Evolutionary conservation across 2,888 invertebrate species (phyloP), one percentile per base, ranked within the genome.

Genomic region (Leucophenga maculata): DNA sequence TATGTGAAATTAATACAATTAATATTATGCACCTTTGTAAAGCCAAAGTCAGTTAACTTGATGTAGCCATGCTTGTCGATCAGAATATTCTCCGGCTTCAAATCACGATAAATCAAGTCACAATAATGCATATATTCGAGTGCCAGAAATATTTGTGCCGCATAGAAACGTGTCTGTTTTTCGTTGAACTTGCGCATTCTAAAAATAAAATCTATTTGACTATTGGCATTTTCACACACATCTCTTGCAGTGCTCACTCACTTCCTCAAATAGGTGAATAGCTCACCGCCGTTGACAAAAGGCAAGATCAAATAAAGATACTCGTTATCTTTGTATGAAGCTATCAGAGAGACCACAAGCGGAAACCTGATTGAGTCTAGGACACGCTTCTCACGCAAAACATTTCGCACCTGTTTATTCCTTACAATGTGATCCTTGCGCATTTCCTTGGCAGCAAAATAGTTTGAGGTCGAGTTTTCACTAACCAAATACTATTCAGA

Each of bases 11-110:
- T 39, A 60, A 16, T 18, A 18, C 4, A 11, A 20, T 11, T 14
- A 20, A 46, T 16, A 22, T 4, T 8, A 4, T 3, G 3, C 64
- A 92, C 88, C 89, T 97, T 97, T 82, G 96, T 94, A 89, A 97
- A 97, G 26, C 97, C 97, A 86, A 97, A 96, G 88, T 97, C 97
- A 0, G 95, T 95, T 71, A 97, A 91, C 90, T 95, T 92, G 31
- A 93, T 86, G 85, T 94, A 95, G 1, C 96, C 96, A 64, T 89
- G 90, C 68, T 87, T 88, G 83, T 95, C 94, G 64, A 97, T 91
- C 75, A 96, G 89, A 75, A 97, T 93, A 87, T 96, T 96, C 89
- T 97, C 96, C 0, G 96, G 96, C 86, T 96, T 96, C 74, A 97
- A 89, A 88, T 96, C 96, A 50, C 97, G 91, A 87, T 97, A 97